These are phyloP conservation scores for Spatulosminthurus flaviceps DNA, from an alignment of 2,888 invertebrate genomes.

Conservation along the genomic window DNA sequence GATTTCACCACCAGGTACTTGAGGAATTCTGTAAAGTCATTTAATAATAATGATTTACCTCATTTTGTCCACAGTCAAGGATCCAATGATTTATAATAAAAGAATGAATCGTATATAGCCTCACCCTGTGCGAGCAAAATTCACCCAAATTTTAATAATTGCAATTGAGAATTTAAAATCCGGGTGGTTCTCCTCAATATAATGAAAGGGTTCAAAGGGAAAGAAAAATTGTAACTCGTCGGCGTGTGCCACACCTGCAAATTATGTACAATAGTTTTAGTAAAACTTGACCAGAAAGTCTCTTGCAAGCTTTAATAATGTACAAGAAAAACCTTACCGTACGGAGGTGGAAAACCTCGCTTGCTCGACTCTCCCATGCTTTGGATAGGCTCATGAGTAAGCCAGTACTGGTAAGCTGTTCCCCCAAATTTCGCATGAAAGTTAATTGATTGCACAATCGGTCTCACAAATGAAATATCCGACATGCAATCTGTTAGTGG, in stretches of 20 bases:
- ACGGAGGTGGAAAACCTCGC: not conserved
- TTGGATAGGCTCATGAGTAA: conserved; percentile 25
- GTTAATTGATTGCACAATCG: not conserved
- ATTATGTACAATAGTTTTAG: no score
- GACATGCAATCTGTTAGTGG: conserved; percentile 20
- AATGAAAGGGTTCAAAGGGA: conserved; percentile 24
- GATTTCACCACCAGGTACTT: not conserved
- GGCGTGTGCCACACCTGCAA: conserved; percentile 32
- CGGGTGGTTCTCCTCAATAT: conserved; percentile 11
- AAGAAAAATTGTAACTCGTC: conserved; percentile 41
- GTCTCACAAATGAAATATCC: conserved; percentile 15
- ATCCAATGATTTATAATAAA: no score
- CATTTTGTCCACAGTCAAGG: no score
- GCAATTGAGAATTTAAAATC: conserved; percentile 30
- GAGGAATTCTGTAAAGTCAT: conserved; percentile 18
- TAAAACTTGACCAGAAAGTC: no score
- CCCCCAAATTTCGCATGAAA: conserved; percentile 35
- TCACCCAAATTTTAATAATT: conserved; percentile 32
- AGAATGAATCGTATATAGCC: not conserved
- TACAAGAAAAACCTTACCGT: not conserved
- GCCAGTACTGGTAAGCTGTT: conserved; percentile 20
- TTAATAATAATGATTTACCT: no score
- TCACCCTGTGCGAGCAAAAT: conserved; percentile 40
- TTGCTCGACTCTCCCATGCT: conserved; percentile 10
- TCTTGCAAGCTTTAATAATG: no score